phyloP scores from a whole-genome alignment of 1,140 invertebrate species.

The Saccostrea glomerata region DNA sequence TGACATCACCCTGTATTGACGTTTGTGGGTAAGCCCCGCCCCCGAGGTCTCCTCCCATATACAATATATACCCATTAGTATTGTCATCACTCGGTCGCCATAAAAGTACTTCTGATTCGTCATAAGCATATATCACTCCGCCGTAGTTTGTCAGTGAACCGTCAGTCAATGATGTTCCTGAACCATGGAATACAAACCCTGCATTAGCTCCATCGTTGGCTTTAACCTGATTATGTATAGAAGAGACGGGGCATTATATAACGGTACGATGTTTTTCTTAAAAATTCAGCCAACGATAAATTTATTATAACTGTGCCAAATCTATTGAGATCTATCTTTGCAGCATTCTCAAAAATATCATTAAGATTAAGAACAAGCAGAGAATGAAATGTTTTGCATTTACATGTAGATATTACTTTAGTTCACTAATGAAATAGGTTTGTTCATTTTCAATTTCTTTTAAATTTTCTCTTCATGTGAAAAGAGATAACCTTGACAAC shows the following conservation, averaged over 20 bases:
- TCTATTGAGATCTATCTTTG: no score
- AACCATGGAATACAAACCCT: not conserved
- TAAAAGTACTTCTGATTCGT: not conserved
- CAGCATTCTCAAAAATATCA: no score
- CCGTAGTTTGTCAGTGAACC: not conserved
- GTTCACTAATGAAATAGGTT: no score
- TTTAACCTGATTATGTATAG: not conserved
- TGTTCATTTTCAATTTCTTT: no score
- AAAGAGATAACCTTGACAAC: not conserved
- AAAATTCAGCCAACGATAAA: no score
- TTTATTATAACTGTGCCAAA: no score
- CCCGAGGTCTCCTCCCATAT: not conserved
- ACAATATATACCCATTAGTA: not conserved
- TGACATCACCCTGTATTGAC: no score
- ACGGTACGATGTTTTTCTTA: no score
- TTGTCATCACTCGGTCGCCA: not conserved
- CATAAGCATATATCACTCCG: not conserved
- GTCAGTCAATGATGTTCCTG: conserved; percentile 3
- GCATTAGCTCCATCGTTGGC: not conserved
- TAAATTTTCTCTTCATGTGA: not conserved
- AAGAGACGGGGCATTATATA: no score
- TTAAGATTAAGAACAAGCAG: no score
- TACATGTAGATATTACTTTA: no score
- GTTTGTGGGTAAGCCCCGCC: not conserved
- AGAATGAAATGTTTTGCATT: no score